Base-by-base conservation (phyloP, 2,797 vertebrate species). In the Melanogrammus aeglefinus region DNA sequence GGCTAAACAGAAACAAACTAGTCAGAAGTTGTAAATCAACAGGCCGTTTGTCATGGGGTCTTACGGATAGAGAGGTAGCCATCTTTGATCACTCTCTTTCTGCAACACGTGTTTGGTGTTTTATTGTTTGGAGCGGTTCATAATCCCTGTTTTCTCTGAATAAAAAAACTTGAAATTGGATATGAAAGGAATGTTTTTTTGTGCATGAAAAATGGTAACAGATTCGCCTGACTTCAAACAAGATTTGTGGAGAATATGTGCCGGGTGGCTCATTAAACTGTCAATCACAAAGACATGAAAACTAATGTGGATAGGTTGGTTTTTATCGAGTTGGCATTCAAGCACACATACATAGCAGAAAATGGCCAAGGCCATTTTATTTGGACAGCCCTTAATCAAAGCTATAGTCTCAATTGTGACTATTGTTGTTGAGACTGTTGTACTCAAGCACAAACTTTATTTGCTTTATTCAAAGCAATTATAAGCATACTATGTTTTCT, bases 1-100 rank as follows among this genome's bases (percentile, higher is more conserved):
- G 81, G 80, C 82, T 86, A 77, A 35, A 71, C 79, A 87, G 80
- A 75, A 82, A 80, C 84, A 79, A 87, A 79, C 78, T 82, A 81
- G 18, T 82, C 82, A 35, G 13, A 74, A 74, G 78, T 86, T 82
- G 76, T 89, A 86, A 88, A 90, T 92, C 87, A 85, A 73, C 73
- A 79, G 77, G 31, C 33, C 27, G 2, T 75, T 72, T 79, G 83
- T 63, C 7, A n/a, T 24, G 57, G 57, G 57, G 57, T 63, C 51
- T 7, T 63, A 24, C 21, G 9, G 16, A 63, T 63, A 8, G 57
- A 63, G 8, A 76, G 75, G 63, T 76, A 75, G 73, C 71, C 72
- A 76, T 81, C 88, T 91, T 91, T 91, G 88, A 91, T 90, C 89
- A 18, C 77, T n/a, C 86, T 74, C 80, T 27, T 81, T 86, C 88